Conservation (phyloP, 92 coral and sea anemone genomes). For the Zoanthus solanderi region DNA sequence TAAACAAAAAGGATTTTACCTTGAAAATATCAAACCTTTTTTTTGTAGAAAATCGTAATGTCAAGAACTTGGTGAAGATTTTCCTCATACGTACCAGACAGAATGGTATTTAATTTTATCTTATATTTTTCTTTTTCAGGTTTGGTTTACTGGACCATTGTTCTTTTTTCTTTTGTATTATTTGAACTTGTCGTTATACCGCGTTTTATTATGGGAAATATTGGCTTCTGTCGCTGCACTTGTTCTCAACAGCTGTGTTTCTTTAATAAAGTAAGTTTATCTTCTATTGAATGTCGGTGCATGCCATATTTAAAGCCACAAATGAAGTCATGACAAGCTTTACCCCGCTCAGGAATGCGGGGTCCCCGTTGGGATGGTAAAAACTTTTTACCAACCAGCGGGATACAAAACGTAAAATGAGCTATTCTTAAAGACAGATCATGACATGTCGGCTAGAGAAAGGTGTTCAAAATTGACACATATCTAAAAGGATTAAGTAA, state of each 20-base stretch:
- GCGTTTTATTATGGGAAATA: constrained; percentile 85
- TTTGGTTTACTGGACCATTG: constrained; percentile 97
- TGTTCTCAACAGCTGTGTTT: constrained; percentile 78
- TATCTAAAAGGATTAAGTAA: not conserved
- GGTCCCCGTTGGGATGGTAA: too few species aligned
- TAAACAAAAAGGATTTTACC: too few species aligned
- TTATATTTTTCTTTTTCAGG: constrained; percentile 61
- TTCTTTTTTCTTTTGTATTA: constrained; percentile 95
- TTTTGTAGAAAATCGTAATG: too few species aligned
- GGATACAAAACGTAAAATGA: not conserved
- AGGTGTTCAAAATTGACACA: not conserved
- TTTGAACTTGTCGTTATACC: constrained; percentile 86
- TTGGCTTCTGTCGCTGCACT: constrained; percentile 77
- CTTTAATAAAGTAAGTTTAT: constrained; percentile 83
- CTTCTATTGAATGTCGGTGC: too few species aligned
- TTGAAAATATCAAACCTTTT: too few species aligned
- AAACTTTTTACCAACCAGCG: not conserved
- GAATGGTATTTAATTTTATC: too few species aligned
- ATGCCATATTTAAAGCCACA: too few species aligned
- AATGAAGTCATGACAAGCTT: too few species aligned
- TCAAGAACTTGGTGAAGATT: too few species aligned
- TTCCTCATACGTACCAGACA: too few species aligned
- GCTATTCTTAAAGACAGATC: not conserved
- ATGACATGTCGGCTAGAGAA: not conserved
- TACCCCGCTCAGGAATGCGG: too few species aligned